phyloP scores from a whole-genome alignment of 2,888 invertebrate species.

The Tiliacea aurago region DNA sequence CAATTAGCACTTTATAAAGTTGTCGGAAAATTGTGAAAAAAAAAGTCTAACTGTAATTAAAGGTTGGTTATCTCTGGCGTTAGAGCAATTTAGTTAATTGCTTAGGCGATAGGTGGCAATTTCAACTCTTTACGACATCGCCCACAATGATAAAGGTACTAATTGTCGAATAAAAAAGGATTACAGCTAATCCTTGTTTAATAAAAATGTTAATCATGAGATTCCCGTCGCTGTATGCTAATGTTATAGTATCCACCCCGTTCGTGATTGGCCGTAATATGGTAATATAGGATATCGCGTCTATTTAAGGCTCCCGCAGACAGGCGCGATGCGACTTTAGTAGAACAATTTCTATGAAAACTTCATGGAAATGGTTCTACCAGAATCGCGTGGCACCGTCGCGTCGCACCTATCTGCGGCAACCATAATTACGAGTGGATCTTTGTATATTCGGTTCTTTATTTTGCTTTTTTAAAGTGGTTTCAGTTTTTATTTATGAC shows the following conservation, averaged over 20 bases:
- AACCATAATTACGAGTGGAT: slow-evolving; percentile 42
- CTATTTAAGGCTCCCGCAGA: slow-evolving; percentile 47
- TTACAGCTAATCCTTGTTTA: slow-evolving; percentile 89
- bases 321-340: no score
- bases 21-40: slow-evolving; percentile 70
- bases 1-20: slow-evolving; percentile 77
- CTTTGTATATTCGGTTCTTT: slow-evolving; percentile 46
- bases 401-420: no score
- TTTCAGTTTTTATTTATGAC: slow-evolving; percentile 4
- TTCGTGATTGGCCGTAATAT: slow-evolving; percentile 75
- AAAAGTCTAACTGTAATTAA: slow-evolving; percentile 75
- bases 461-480: slow-evolving; percentile 1
- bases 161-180: slow-evolving; percentile 91
- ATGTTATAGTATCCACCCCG: slow-evolving; percentile 80
- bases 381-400: no score
- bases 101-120: slow-evolving; percentile 83
- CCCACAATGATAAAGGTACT: slow-evolving; percentile 87
- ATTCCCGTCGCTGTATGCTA: slow-evolving; percentile 87
- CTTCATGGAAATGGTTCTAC: no score
- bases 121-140: slow-evolving; percentile 89
- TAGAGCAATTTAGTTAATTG: slow-evolving; percentile 86
- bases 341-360: no score
- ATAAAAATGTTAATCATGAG: slow-evolving; percentile 90
- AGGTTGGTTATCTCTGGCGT: slow-evolving; percentile 79
- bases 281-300: slow-evolving; percentile 62